These are phyloP conservation scores for Aphelocoma californica DNA, from an alignment of 2,797 vertebrate species.

Conservation along the genomic window DNA sequence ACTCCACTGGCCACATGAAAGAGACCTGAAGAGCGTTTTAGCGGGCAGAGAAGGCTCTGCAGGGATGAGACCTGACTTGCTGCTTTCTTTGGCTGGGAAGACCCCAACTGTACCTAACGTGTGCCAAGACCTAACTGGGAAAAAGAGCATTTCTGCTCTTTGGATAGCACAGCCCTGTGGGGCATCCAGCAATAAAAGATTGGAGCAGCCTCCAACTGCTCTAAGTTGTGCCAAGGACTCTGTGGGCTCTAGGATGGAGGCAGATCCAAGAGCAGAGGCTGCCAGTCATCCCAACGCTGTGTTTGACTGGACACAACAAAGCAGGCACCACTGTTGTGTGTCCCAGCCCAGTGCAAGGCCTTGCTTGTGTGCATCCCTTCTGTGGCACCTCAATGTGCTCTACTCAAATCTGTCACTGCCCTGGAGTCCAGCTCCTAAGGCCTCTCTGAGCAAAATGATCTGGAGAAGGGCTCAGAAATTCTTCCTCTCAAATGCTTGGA, in stretches of 20 bases:
- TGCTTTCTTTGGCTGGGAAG: neutral
- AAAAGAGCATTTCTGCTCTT: neutral
- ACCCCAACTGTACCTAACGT: neutral
- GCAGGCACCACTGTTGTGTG: neutral
- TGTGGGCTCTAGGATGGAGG: neutral
- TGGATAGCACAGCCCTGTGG: neutral
- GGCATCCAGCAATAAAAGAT: neutral
- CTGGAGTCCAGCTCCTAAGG: neutral
- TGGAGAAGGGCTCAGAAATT: neutral
- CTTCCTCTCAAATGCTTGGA: neutral
- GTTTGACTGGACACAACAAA: neutral
- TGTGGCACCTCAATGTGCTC: neutral
- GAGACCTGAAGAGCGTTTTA: accelerated
- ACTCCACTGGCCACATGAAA: neutral
- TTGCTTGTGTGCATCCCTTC: neutral
- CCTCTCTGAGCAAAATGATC: neutral
- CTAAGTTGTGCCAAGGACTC: neutral
- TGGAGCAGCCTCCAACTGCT: neutral
- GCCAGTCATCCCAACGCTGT: accelerated
- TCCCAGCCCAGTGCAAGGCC: neutral
- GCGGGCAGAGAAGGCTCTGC: neutral
- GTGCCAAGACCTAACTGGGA: neutral
- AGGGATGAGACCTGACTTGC: neutral
- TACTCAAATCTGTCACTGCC: neutral
- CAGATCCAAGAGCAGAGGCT: neutral